phyloP scores from a whole-genome alignment of 2,113 vertebrate species.

The Nematolebias whitei region DNA sequence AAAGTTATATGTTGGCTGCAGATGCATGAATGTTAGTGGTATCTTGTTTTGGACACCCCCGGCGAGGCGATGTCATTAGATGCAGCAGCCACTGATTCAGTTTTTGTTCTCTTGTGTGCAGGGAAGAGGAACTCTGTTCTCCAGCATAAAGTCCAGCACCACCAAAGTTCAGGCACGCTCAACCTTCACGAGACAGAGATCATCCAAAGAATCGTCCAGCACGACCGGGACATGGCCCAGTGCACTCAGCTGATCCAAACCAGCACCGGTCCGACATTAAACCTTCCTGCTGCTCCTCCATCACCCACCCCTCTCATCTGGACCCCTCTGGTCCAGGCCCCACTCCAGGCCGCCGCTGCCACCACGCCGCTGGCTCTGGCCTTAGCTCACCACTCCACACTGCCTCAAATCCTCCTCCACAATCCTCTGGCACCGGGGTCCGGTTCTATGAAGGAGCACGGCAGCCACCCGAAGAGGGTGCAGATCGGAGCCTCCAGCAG shows the following conservation, averaged over 20 bases:
- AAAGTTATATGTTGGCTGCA: not conserved
- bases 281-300: constrained; percentile 67
- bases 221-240: constrained; percentile 97
- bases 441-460: constrained; percentile 79
- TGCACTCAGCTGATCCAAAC: constrained; percentile 87
- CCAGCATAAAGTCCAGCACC: constrained; percentile 95
- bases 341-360: constrained; percentile 91
- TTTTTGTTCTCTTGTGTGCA: constrained; percentile 56
- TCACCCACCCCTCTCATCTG: constrained; percentile 90
- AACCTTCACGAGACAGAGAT: constrained; percentile 97
- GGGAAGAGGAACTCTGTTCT: constrained; percentile 97
- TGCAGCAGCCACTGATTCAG: not conserved
- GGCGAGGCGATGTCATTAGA: too few species aligned
- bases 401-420: constrained; percentile 89
- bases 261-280: constrained; percentile 50
- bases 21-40: not conserved
- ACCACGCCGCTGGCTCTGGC: constrained; percentile 94
- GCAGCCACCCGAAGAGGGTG: constrained; percentile 77
- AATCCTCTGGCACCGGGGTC: constrained; percentile 77
- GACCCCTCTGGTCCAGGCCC: constrained; percentile 94
- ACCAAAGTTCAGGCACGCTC: constrained; percentile 93
- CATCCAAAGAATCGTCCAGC: constrained; percentile 98
- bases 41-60: too few species aligned
- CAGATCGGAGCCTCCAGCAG: constrained; percentile 64
- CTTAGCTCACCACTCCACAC: constrained; percentile 90